Evolutionary conservation across 2,113 vertebrate species (phyloP).

Genomic region (Carollia perspicillata): DNA sequence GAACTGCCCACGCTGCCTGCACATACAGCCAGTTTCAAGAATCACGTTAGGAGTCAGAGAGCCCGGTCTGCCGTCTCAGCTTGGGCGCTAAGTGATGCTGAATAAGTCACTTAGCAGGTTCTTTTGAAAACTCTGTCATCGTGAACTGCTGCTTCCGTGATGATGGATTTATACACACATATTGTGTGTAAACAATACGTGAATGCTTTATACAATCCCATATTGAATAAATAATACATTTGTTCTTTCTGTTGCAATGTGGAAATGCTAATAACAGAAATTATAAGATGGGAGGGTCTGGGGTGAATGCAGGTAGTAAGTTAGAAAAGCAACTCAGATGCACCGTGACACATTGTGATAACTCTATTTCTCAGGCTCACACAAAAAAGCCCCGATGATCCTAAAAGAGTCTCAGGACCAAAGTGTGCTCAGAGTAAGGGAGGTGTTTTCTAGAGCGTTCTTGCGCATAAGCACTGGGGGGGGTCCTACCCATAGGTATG

Average conservation of each 20-base stretch:
- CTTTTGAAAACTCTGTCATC: not conserved
- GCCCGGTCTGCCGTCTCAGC: not conserved
- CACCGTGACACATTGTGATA: not conserved
- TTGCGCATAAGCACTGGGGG: fast-evolving
- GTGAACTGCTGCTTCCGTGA: not conserved
- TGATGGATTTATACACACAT: not conserved
- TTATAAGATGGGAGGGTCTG: not conserved
- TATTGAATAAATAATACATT: not conserved
- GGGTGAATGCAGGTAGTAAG: not conserved
- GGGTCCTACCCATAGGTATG: not conserved
- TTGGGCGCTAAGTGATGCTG: not conserved
- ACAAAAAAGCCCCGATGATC: not conserved
- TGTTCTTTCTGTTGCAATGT: not conserved
- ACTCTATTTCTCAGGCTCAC: not conserved
- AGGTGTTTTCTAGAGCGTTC: not conserved
- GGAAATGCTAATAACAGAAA: not conserved
- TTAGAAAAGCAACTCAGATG: not conserved
- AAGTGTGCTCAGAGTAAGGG: not conserved
- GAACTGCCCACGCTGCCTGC: not conserved
- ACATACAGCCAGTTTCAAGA: not conserved
- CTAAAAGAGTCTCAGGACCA: not conserved
- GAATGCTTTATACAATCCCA: not conserved
- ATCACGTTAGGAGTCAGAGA: not conserved
- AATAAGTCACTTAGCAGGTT: not conserved
- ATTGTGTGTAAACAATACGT: not conserved